These are phyloP conservation scores for Platyrinchus mystaceus DNA, from an alignment of 2,797 vertebrate species.

Conservation along the genomic window DNA sequence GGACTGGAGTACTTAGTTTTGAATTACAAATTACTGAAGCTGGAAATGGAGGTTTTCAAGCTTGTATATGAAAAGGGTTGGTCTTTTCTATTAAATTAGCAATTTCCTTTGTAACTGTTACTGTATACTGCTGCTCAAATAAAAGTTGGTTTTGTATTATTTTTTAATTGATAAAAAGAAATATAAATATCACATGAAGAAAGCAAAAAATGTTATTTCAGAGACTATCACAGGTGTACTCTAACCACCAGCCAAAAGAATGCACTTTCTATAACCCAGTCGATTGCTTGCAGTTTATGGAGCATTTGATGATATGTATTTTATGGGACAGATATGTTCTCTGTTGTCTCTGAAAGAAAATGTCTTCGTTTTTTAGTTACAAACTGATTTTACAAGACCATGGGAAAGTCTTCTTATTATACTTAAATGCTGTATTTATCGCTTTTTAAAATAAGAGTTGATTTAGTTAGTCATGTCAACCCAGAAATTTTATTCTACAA, in stretches of 20 bases:
- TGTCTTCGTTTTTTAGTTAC: background rate
- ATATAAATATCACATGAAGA: background rate
- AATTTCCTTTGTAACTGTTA: background rate
- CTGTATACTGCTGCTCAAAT: background rate
- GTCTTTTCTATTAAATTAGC: background rate
- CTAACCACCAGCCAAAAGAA: background rate
- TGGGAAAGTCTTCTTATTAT: background rate
- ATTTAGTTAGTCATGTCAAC: background rate
- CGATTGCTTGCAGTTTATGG: background rate
- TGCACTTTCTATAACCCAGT: background rate
- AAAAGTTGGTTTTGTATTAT: background rate
- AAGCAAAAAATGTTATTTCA: background rate
- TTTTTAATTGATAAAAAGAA: background rate
- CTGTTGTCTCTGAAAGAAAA: background rate
- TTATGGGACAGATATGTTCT: background rate
- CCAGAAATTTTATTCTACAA: background rate
- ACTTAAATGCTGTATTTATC: background rate
- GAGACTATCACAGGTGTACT: background rate
- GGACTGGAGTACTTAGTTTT: background rate
- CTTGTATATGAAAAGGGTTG: background rate
- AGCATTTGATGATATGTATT: rapidly evolving
- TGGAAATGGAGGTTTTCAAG: background rate
- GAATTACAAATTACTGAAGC: background rate
- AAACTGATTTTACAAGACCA: background rate
- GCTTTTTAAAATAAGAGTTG: background rate